These are phyloP conservation scores for Danionella cerebrum DNA, from an alignment of 2,113 vertebrate genomes.

Conservation along the genomic window DNA sequence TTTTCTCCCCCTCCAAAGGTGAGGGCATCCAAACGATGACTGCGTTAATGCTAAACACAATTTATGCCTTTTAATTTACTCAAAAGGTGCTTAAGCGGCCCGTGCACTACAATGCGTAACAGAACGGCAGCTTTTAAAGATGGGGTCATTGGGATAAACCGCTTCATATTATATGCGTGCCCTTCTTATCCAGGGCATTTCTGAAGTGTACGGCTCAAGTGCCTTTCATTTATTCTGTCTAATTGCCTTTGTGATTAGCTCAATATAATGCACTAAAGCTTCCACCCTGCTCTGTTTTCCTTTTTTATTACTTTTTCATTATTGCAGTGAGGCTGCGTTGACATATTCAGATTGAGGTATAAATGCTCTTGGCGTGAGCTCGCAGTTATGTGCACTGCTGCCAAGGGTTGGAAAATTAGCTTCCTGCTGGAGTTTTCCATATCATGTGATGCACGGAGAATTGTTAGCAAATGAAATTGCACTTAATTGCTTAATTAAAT, in stretches of 20 bases:
- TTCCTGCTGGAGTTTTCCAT: no score
- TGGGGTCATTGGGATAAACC: conserved; percentile 83
- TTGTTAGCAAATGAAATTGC: no score
- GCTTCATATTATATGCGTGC: conserved; percentile 66
- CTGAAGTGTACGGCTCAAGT: conserved; percentile 5
- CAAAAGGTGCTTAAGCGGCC: conserved; percentile 81
- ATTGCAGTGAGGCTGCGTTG: conserved; percentile 26
- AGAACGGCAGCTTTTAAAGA: conserved; percentile 77
- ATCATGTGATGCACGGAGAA: no score
- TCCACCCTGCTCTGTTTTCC: conserved; percentile 21
- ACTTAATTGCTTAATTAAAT: no score
- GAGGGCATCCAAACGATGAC: conserved; percentile 45
- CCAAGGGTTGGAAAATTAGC: background rate
- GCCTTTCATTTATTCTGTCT: conserved; percentile 41
- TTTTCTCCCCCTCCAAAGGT: conserved; percentile 10
- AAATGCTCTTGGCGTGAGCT: conserved; percentile 42
- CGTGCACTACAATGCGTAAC: conserved; percentile 89
- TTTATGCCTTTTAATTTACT: conserved; percentile 99
- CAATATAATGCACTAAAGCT: conserved; percentile 57
- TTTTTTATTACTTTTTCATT: conserved; percentile 32
- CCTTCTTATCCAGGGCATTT: conserved; percentile 58
- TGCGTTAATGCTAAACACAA: conserved; percentile 86
- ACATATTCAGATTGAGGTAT: conserved; percentile 37
- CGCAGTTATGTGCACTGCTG: conserved; percentile 24
- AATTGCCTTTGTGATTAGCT: conserved; percentile 59